Evolutionary conservation across 2,797 vertebrate genomes (phyloP), one percentile per base, ranked within the genome.

Genomic region (Oreonectes daqikongensis): DNA sequence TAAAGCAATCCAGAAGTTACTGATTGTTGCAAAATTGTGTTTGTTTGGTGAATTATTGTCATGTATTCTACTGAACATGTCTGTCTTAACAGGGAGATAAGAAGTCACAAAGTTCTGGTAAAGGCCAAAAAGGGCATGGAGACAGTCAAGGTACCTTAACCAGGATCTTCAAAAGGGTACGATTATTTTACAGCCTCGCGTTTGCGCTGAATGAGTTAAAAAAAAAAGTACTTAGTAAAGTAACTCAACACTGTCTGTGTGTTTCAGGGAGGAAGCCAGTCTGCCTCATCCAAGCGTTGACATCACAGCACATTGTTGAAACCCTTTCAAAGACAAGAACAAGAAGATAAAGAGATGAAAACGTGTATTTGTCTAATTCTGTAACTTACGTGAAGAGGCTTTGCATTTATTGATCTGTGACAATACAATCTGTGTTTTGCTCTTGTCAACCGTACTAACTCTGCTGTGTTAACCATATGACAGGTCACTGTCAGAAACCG

Each of bases 81-180:
- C 40, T 42, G 1, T 40, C 12, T 65, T 78, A 52, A 68, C 92
- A 99, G 97, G 96, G 94, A 67, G 92, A 89, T 90, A 96, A 97
- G 91, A 99, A 94, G 89, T 93, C 94, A 91, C 93, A 90, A 91
- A 93, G 0, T 88, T 94, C 91, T 83, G 92, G 88, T 83, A 97
- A 96, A 92, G 93, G 92, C 82, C 93, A 97, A 89, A 97, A 95
- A 92, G 93, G 94, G 84, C 89, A 91, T 69, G 93, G 94, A 84
- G 97, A 97, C 32, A 95, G 95, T 87, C 96, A 97, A 91, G 94
- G 96, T 80, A 90, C 95, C 84, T 94, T 99, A 89, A 97, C 96
- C 92, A 97, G 87, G 93, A 95, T 99, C 93, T 98, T 99, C 94
- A 98, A 95, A 93, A 96, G 98, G 97, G 97, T 99, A 96, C 95